These are phyloP conservation scores for Coilia nasus DNA, from an alignment of 2,797 vertebrate species.

Conservation along the genomic window DNA sequence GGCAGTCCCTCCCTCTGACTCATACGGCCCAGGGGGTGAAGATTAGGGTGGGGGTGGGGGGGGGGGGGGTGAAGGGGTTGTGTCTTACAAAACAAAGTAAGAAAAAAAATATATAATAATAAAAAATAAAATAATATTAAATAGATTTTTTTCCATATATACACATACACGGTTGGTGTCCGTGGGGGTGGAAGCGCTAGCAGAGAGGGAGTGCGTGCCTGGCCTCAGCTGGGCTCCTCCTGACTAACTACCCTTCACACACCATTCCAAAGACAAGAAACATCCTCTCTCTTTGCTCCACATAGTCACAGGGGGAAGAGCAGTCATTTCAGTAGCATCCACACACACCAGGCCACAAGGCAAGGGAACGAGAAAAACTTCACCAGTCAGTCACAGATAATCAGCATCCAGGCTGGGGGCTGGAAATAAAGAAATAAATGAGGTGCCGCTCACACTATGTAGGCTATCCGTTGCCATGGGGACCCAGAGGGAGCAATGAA, in stretches of 20 bases:
- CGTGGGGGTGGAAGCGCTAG: no score
- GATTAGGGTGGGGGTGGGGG: neutral
- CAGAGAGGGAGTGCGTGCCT: no score
- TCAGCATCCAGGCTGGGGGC: neutral
- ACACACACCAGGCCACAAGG: neutral
- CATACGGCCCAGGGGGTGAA: neutral
- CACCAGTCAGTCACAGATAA: neutral
- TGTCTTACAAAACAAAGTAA: neutral
- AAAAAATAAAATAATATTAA: no score
- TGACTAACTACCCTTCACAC: no score
- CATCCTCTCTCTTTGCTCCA: neutral
- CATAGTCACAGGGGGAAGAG: neutral
- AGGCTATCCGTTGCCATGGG: conserved; percentile 12
- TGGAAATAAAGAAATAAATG: neutral
- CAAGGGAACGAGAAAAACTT: neutral
- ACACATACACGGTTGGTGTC: no score
- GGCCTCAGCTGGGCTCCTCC: no score
- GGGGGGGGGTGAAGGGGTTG: neutral
- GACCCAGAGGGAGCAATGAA: neutral
- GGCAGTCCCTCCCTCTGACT: neutral
- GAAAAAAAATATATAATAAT: neutral
- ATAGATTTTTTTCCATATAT: no score
- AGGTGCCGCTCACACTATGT: neutral
- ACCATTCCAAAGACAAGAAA: neutral
- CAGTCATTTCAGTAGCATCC: neutral